Evolutionary conservation across 2,113 vertebrate species (phyloP).

Genomic region (Corydoras maculifer): DNA sequence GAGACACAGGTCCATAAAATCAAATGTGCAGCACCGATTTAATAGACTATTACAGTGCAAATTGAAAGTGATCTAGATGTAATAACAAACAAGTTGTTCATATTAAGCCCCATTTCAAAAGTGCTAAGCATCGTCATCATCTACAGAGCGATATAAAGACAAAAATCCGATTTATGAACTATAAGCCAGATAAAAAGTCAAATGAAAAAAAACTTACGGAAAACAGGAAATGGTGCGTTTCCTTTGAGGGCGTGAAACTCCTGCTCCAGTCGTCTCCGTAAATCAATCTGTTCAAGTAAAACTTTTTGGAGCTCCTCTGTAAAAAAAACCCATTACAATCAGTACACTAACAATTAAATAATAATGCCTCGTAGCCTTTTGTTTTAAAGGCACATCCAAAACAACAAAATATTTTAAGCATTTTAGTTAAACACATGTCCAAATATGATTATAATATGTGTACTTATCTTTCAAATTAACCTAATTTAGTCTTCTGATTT

Average conservation of each 20-base stretch:
- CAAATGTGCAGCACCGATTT: conserved; percentile 5
- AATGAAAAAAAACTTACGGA: conserved; percentile 74
- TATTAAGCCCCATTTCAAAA: neutral
- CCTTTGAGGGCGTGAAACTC: conserved; percentile 96
- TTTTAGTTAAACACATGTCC: too few species aligned
- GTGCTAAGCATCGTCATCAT: too few species aligned
- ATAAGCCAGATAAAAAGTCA: neutral
- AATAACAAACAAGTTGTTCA: conserved; percentile 6
- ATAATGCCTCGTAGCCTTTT: too few species aligned
- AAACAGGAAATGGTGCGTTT: conserved; percentile 86
- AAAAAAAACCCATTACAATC: conserved; percentile 49
- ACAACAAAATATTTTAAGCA: too few species aligned
- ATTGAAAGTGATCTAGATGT: neutral
- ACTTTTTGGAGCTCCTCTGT: conserved; percentile 98
- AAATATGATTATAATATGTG: too few species aligned
- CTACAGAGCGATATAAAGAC: neutral
- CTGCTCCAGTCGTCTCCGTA: conserved; percentile 89
- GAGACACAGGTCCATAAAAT: conserved; percentile 3
- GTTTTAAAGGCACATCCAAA: too few species aligned
- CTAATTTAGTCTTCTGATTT: too few species aligned
- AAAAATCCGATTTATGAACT: neutral
- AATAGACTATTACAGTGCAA: neutral
- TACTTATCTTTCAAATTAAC: too few species aligned
- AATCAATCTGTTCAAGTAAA: conserved; percentile 94
- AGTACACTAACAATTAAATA: neutral